Evolutionary conservation across 2,797 vertebrate species (phyloP), one percentile per base, ranked within the genome.

Genomic region (Pogoniulus pusillus): DNA sequence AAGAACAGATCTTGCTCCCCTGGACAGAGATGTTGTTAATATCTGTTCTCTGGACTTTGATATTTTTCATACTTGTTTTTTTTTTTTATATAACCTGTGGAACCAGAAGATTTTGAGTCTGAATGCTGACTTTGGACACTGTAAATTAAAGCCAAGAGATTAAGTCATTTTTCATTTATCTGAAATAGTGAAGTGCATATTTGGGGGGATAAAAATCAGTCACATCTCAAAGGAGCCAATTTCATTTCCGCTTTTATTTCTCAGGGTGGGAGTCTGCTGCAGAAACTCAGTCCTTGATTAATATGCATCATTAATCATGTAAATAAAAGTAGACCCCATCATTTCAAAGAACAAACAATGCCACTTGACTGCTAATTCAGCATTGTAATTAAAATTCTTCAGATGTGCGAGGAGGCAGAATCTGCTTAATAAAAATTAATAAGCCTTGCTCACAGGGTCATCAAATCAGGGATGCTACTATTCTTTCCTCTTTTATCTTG

Each of bases 261-360:
- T 77, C 87, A 86, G 70, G 72, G 16, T 87, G 55, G 16, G 81
- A 92, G 41, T 91, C 94, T 93, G 53, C 68, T 92, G 58, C 66
- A 77, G 82, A 87, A 96, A 82, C 79, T 66, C 66, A 60, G 32
- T 81, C 82, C 47, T 72, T 94, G 83, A 96, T 96, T 96, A 97
- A 93, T 93, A 96, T 74, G 53, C 74, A 76, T 76, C 80, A 96
- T 97, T 95, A 96, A 96, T 96, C 88, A 95, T 93, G 93, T 80
- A 92, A 87, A 87, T 85, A 82, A 91, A 95, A 94, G 85, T 66
- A 32, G 69, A 76, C 65, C 10, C 30, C 71, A 65, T 96, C 89
- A 92, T 96, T 97, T 91, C 86, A 60, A 79, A 84, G 90, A 95
- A 83, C 70, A 96, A 95, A 95, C 51, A 89, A 65, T 65, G 39